A percentile compares a stretch with the other conserved stretches of the same genome.
Evolutionary conservation across 2,888 invertebrate species (phyloP).

Genomic region (Phyllotreta striolata): DNA sequence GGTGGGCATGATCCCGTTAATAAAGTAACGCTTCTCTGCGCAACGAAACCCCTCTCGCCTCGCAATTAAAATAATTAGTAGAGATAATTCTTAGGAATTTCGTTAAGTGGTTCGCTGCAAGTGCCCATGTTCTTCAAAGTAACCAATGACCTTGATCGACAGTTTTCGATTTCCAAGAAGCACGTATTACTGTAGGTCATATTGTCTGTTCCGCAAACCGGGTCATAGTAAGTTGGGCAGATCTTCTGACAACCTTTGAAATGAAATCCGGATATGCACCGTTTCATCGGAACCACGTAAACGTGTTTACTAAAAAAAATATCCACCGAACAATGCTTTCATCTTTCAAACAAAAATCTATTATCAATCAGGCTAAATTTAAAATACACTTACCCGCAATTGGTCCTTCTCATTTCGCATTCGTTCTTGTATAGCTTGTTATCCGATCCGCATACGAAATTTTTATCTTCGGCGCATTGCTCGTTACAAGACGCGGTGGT

Average conservation of each 20-base stretch:
- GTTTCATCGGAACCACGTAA: slow-evolving; percentile 88
- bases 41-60: too few species aligned
- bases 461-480: slow-evolving; percentile 74
- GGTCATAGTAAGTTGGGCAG: slow-evolving; percentile 86
- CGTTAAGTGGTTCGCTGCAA: slow-evolving; percentile 84
- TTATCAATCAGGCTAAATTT: too few species aligned
- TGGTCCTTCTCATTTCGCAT: slow-evolving; percentile 90
- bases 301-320: slow-evolving; percentile 77
- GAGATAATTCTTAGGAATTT: slow-evolving; percentile 86
- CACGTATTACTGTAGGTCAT: slow-evolving; percentile 95
- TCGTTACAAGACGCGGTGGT: slow-evolving; percentile 86
- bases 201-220: slow-evolving; percentile 91
- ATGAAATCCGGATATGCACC: slow-evolving; percentile 84
- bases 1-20: too few species aligned
- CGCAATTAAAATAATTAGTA: slow-evolving; percentile 63
- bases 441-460: slow-evolving; percentile 89
- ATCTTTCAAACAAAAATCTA: background rate
- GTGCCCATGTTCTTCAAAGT: slow-evolving; percentile 82
- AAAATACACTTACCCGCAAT: slow-evolving; percentile 78
- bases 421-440: slow-evolving; percentile 89
- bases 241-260: slow-evolving; percentile 88
- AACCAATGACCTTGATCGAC: slow-evolving; percentile 81
- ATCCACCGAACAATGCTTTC: background rate
- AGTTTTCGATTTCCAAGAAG: slow-evolving; percentile 90
- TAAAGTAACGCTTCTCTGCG: too few species aligned